A percentile compares a stretch with the other conserved stretches of the same genome.
Conservation (phyloP, 2,888 invertebrate species). For the Schrankia costaestrigalis region DNA sequence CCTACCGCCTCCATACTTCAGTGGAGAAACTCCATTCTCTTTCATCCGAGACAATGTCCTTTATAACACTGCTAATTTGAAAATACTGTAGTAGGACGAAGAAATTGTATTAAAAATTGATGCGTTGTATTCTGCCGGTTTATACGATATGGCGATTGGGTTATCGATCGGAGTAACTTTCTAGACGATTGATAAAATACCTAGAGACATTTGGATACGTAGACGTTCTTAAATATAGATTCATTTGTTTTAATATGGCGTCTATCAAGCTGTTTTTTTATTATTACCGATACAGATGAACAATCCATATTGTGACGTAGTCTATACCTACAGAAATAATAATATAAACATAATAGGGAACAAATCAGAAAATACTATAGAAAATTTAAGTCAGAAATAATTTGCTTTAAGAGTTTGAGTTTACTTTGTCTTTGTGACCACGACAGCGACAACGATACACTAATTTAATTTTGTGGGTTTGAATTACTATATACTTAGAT, state of each 20-base stretch:
- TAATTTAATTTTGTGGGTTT: too few relatives aligned
- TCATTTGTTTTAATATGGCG: not conserved
- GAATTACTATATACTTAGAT: too few relatives aligned
- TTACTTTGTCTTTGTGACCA: too few relatives aligned
- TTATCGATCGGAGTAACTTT: slow-evolving; percentile 73
- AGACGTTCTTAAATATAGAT: not conserved
- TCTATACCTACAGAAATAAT: too few relatives aligned
- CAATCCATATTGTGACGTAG: too few relatives aligned
- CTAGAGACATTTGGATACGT: slow-evolving; percentile 26
- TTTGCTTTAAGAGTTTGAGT: too few relatives aligned
- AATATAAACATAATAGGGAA: too few relatives aligned
- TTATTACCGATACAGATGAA: too few relatives aligned
- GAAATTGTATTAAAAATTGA: slow-evolving; percentile 32
- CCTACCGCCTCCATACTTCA: slow-evolving; percentile 59
- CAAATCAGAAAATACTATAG: too few relatives aligned
- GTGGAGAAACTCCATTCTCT: slow-evolving; percentile 49
- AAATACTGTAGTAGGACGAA: slow-evolving; percentile 31
- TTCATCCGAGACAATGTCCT: slow-evolving; percentile 55
- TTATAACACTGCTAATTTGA: slow-evolving; percentile 54
- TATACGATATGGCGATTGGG: slow-evolving; percentile 55
- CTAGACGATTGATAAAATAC: slow-evolving; percentile 75
- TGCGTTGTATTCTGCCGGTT: slow-evolving; percentile 35
- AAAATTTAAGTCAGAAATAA: too few relatives aligned
- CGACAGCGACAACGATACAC: too few relatives aligned
- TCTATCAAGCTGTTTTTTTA: too few relatives aligned